Conservation (phyloP, 2,113 vertebrate species). For the Fregetta grallaria region DNA sequence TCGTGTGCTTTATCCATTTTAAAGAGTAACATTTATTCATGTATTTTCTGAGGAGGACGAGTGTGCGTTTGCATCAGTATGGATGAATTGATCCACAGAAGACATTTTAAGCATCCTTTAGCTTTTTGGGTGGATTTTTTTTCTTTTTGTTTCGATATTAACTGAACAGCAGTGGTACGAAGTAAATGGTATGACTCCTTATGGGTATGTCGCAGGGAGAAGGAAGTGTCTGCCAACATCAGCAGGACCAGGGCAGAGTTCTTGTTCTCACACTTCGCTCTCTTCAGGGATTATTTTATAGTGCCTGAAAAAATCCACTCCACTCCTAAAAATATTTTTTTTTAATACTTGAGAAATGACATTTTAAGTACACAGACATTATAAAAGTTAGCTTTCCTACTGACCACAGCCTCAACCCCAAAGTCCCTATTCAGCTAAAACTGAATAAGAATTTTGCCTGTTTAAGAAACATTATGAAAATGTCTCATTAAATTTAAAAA, state of each 20-base stretch:
- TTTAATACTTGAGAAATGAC: not conserved
- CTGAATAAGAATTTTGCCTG: not conserved
- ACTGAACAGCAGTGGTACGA: not conserved
- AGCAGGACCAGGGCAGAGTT: not conserved
- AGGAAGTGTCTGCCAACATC: not conserved
- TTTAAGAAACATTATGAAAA: not conserved
- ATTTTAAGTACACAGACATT: not conserved
- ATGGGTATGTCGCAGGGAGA: not conserved
- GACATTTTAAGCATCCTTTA: conserved; percentile 17
- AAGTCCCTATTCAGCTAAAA: not conserved
- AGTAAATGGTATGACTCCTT: not conserved
- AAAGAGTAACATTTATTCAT: conserved; percentile 11
- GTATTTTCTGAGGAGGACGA: not conserved
- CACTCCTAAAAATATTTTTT: not conserved
- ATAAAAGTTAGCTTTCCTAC: not conserved
- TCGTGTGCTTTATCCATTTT: conserved; percentile 37
- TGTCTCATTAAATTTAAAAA: not conserved
- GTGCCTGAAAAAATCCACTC: not conserved
- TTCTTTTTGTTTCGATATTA: not conserved
- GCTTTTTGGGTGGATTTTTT: not conserved
- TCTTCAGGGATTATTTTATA: not conserved
- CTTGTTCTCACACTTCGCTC: not conserved
- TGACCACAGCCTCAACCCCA: not conserved
- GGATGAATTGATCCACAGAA: conserved; percentile 9
- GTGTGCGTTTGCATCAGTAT: not conserved